These are phyloP conservation scores for Dicyrtomina minuta DNA, from an alignment of 2,888 invertebrate species.

Conservation along the genomic window DNA sequence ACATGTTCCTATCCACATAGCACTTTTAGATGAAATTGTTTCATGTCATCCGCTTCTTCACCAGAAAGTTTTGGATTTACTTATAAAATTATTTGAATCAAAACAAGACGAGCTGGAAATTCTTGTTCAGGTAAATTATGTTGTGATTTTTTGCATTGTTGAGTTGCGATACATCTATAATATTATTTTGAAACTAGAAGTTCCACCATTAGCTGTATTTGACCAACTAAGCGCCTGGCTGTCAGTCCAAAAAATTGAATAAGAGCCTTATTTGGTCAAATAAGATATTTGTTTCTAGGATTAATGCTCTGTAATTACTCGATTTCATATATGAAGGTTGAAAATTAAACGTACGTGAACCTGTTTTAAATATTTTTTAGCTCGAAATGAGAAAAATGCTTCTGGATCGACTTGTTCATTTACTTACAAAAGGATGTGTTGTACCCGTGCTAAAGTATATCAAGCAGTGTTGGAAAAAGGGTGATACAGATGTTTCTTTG, in stretches of 20 bases:
- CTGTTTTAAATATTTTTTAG: constrained; percentile 60
- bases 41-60: constrained; percentile 86
- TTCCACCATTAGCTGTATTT: too few species aligned
- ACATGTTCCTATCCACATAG: constrained; percentile 92
- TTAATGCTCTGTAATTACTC: too few species aligned
- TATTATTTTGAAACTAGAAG: too few species aligned
- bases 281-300: too few species aligned
- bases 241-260: too few species aligned
- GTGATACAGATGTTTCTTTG: constrained; percentile 92
- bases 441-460: constrained; percentile 94
- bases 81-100: constrained; percentile 87
- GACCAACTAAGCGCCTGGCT: too few species aligned
- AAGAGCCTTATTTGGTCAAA: too few species aligned
- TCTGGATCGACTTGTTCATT: constrained; percentile 93
- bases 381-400: constrained; percentile 95
- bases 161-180: too few species aligned
- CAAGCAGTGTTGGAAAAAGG: constrained; percentile 86
- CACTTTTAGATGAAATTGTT: constrained; percentile 94
- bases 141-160: too few species aligned
- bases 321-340: too few species aligned
- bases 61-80: constrained; percentile 78
- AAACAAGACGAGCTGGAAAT: constrained; percentile 96
- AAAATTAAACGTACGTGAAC: too few species aligned
- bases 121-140: constrained; percentile 87
- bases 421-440: constrained; percentile 90